Percentiles rank a stretch among this genome's conserved stretches.
phyloP scores from a whole-genome alignment of 2,888 invertebrate species.

The Pristionchus japonicus region DNA sequence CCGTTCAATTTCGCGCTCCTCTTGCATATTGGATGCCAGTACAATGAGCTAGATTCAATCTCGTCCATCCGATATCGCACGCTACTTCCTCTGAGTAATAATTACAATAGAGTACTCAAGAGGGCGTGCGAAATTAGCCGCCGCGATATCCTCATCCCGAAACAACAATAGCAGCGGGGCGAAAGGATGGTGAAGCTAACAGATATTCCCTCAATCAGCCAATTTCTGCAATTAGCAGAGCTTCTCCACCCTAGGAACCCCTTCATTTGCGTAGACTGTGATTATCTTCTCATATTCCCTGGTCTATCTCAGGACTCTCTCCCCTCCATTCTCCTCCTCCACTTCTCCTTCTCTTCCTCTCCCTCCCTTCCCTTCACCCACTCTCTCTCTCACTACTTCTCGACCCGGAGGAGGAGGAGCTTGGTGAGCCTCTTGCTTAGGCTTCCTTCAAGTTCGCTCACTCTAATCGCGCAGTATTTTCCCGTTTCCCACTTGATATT shows the following conservation, averaged over 20 bases:
- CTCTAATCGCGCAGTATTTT: neutral
- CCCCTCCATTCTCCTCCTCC: neutral
- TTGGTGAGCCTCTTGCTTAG: neutral
- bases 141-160: neutral
- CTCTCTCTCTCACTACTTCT: neutral
- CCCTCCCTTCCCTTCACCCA: neutral
- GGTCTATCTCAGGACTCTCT: neutral
- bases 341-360: neutral
- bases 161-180: neutral
- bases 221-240: neutral
- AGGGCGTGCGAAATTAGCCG: slow-evolving; percentile 18
- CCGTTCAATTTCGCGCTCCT: neutral
- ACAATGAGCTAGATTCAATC: slow-evolving; percentile 18
- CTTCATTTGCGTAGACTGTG: neutral
- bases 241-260: neutral
- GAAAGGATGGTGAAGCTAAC: neutral
- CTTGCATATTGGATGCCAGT: neutral
- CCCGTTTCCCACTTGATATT: too few species aligned
- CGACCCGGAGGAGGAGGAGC: slow-evolving; percentile 23
- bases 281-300: neutral
- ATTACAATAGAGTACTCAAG: slow-evolving; percentile 28
- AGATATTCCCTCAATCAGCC: neutral
- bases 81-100: neutral
- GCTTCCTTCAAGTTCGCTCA: neutral
- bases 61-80: neutral